A percentile compares a stretch with the other conserved stretches of the same genome.
phyloP scores from a whole-genome alignment of 2,888 invertebrate genomes.

The Drosophila paramelanica region DNA sequence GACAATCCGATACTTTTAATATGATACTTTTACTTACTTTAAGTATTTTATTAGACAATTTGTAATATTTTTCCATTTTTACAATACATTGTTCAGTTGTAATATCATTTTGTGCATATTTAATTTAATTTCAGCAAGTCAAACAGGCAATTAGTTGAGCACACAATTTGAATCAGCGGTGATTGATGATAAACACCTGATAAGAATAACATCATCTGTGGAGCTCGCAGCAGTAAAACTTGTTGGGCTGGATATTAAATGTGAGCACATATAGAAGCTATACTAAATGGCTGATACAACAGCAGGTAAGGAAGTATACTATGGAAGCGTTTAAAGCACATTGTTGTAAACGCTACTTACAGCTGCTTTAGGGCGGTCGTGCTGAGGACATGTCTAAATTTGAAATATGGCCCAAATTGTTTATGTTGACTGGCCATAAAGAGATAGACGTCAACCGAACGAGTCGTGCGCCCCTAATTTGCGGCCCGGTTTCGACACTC shows the following conservation, averaged over 20 bases:
- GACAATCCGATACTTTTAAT: constrained; percentile 6
- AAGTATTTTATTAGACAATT: no score
- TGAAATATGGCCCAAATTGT: constrained; percentile 37
- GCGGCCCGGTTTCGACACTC: constrained; percentile 3
- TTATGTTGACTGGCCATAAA: constrained; percentile 21
- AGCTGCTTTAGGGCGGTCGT: neutral
- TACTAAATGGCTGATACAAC: no score
- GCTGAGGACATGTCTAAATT: constrained; percentile 2
- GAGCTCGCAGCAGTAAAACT: constrained; percentile 18
- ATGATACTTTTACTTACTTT: neutral
- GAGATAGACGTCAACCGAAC: constrained; percentile 14
- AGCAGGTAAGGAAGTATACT: neutral
- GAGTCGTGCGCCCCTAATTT: constrained; percentile 24
- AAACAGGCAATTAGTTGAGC: constrained; percentile 21
- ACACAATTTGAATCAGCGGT: constrained; percentile 26
- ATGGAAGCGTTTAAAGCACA: neutral
- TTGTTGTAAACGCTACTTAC: neutral
- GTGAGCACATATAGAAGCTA: neutral
- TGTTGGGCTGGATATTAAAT: constrained; percentile 17
- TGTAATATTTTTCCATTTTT: neutral
- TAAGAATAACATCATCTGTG: constrained; percentile 24
- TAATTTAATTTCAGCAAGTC: constrained; percentile 17
- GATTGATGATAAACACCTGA: constrained; percentile 46
- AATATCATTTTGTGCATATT: constrained; percentile 28
- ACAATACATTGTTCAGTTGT: constrained; percentile 6